Conservation (phyloP, 2,113 vertebrate species). For the Rhagologus leucostigma region DNA sequence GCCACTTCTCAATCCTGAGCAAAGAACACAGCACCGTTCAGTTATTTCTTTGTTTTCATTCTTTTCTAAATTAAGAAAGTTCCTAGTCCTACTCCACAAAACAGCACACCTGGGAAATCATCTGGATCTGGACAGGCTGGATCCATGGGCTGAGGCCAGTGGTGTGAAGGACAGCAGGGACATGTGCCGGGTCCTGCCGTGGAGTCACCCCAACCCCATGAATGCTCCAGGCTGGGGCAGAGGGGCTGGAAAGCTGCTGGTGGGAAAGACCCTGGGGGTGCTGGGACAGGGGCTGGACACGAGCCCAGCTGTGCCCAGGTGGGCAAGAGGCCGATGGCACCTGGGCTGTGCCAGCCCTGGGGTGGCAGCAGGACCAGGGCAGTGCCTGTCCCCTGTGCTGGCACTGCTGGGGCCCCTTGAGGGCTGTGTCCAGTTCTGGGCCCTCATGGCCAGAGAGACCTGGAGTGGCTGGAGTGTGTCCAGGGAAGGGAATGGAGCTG, state of each 20-base stretch:
- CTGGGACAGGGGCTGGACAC: not conserved
- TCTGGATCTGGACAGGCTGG: not conserved
- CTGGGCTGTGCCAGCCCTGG: not conserved
- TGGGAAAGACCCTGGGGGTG: not conserved
- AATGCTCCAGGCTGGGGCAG: not conserved
- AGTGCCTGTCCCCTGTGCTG: not conserved
- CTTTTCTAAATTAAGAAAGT: not conserved
- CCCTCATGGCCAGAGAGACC: not conserved
- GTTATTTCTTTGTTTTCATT: not conserved
- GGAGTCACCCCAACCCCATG: not conserved
- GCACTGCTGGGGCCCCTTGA: not conserved
- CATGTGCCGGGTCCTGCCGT: not conserved
- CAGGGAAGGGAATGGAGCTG: not conserved
- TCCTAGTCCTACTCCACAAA: not conserved
- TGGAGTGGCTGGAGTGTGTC: not conserved
- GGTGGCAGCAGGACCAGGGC: not conserved
- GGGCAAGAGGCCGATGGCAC: not conserved
- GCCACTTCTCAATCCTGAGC: not conserved
- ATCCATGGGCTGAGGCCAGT: not conserved
- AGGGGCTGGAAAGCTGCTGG: not conserved
- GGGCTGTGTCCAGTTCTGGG: not conserved
- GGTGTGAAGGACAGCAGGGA: not conserved
- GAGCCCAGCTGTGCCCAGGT: not conserved
- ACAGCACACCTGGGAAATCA: not conserved
- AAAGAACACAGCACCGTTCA: not conserved